Base-by-base conservation (phyloP, 2,888 invertebrate species). In the Acleris holmiana region DNA sequence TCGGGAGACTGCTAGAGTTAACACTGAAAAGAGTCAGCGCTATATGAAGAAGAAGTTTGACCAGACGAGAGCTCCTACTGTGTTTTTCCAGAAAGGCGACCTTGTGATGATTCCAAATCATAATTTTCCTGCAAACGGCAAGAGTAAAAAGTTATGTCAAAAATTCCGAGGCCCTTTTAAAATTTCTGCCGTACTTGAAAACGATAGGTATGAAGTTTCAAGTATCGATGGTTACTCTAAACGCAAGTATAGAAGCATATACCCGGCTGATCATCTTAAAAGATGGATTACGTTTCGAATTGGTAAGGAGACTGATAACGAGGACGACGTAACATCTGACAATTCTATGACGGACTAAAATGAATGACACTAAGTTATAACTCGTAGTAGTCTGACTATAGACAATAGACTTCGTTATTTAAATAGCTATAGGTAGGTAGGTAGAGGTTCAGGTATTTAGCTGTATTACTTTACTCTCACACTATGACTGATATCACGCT, bases 181-280 rank as follows among this genome's bases (percentile, higher is more conserved):
- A 25, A 57, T 57, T 5, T 29, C 19, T 15, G 29, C 56, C 15
- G 56, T 57, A 3, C 56, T 57, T 4, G 13, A 47, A 5, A 57
- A 57, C 29, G 56, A 47, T 29, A 21, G 56, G 8, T 57, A 47
- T 18, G 56, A 57, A 18, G 19, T 57, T 7, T 47, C 29, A 13
- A 57, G 47, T 8, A 47, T 57, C 29, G 56, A 57, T 8, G 56
- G 56, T 4, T 15, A 47, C 19, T 25, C 56, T 13, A 57, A 57
- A 47, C 56, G 56, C 7, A 57, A 21, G 10, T 57, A 57, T n/a
- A 57, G 47, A 57, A 57, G 56, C 19, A 17, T 57, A 5, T 57
- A 47, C 4, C 56, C 56, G 5, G 46, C 47, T 10, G 56, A 57
- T 35, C 23, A 21, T 6, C 23, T 44, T 8, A 55, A 44, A 17